Evolutionary conservation across 2,888 invertebrate genomes (phyloP), one percentile per base, ranked within the genome.

Genomic region (Ichneumon xanthorius): DNA sequence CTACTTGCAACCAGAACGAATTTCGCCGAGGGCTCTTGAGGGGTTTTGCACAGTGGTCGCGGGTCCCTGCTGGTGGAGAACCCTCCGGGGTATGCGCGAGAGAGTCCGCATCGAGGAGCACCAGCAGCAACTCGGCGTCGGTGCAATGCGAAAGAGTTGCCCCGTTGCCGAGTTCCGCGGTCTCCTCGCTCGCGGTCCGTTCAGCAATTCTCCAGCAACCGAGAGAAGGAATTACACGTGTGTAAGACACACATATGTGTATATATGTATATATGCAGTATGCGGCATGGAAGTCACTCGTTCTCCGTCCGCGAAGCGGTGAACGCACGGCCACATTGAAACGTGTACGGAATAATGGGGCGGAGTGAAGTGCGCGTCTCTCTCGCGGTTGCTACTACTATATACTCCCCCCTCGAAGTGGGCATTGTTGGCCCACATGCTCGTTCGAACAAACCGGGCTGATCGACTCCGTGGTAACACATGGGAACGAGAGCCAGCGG

Each of bases 351-450:
- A 92, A 93, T 93, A 93, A 93, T 93, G 91, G 92, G 84, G 84
- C 87, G 91, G 88, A 92, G 92, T 92, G 91, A 93, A 93, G 93
- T 92, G 92, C 92, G 91, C 76, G 75, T 68, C 71, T 71, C 77
- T 71, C 55, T 73, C 45, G 92, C 90, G 92, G 91, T 91, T 89
- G 90, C 89, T 88, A 84, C 85, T 65, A 65, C 61, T 73, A 82
- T 67, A 58, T 83, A 75, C 78, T 83, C 16, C 53, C 70, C 75
- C 89, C 88, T 80, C 89, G 90, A 92, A 93, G 93, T 93, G 92
- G 93, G 91, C 92, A 93, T 93, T 93, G 93, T 93, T 93, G 93
- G 93, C 93, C 93, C 93, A 93, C 93, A 93, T 93, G 93, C 92
- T 93, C 91, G 89, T 89, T 90, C 92, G 90, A 91, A 92, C 91